These are phyloP conservation scores for Leptobrachium leishanense DNA, from an alignment of 2,113 vertebrate species.

Conservation along the genomic window DNA sequence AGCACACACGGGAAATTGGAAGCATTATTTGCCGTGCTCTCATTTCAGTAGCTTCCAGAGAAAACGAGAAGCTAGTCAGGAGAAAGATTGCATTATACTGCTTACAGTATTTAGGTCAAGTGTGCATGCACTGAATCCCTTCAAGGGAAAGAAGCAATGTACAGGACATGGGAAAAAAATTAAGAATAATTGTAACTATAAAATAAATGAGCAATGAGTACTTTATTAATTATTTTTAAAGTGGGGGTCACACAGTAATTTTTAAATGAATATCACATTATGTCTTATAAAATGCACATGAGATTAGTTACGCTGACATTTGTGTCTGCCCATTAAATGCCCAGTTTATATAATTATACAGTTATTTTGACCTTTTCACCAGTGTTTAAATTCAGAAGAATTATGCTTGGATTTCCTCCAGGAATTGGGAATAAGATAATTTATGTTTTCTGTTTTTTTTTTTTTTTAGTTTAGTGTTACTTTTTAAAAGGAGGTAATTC, in stretches of 20 bases:
- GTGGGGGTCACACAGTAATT: background rate
- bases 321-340: conserved; percentile 17
- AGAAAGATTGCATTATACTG: conserved; percentile 33
- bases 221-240: conserved; percentile 24
- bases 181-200: conserved; percentile 15
- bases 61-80: conserved; percentile 1
- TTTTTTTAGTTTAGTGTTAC: background rate
- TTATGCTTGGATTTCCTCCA: background rate
- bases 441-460: conserved; percentile 2
- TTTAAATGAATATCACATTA: background rate
- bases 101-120: conserved; percentile 39
- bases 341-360: conserved; percentile 33
- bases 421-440: background rate
- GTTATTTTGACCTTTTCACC: conserved; percentile 34
- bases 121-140: conserved; percentile 35
- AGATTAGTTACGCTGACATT: conserved; percentile 31
- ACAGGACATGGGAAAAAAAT: conserved; percentile 15
- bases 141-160: conserved; percentile 22
- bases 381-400: conserved; percentile 24
- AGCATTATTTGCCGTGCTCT: background rate
- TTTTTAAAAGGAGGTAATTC: background rate
- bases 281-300: background rate
- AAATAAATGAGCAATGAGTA: conserved; percentile 21
- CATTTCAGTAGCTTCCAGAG: background rate
- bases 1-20: background rate